phyloP scores from a whole-genome alignment of 2,797 vertebrate genomes.

The Tiaroga cobitis region DNA sequence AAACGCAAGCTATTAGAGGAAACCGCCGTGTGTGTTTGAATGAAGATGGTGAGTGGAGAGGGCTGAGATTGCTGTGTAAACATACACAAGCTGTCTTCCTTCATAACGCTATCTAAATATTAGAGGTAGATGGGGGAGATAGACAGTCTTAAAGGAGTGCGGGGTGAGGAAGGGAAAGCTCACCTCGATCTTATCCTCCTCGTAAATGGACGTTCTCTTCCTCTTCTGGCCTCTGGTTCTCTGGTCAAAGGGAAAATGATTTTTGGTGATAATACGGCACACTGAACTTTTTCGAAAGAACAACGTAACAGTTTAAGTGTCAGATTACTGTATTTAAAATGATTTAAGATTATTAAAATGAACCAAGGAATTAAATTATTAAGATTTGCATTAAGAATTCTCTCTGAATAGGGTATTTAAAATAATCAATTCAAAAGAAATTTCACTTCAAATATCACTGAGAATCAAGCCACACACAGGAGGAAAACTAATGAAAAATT shows the following conservation, averaged over 20 bases:
- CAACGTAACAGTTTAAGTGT: not conserved
- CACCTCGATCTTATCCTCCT: constrained; percentile 96
- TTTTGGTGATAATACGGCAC: constrained; percentile 12
- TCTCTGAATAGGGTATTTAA: not conserved
- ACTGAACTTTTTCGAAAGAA: constrained; percentile 6
- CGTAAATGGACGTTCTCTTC: constrained; percentile 85
- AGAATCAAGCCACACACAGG: not conserved
- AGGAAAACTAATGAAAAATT: not conserved
- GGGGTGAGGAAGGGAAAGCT: constrained; percentile 59
- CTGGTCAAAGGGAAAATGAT: constrained; percentile 73
- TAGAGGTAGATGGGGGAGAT: constrained; percentile 46
- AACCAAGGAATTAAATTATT: not conserved
- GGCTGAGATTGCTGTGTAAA: constrained; percentile 56
- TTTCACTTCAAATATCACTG: not conserved
- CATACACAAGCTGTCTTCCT: constrained; percentile 48
- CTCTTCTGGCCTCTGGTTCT: constrained; percentile 97
- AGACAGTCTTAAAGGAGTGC: constrained; percentile 39
- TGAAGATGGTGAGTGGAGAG: constrained; percentile 15
- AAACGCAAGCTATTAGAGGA: constrained; percentile 68
- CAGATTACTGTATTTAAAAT: not conserved
- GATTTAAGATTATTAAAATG: not conserved
- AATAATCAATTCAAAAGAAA: not conserved
- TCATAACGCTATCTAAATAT: constrained; percentile 56
- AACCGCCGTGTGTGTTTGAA: constrained; percentile 36
- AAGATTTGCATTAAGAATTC: not conserved